These are phyloP conservation scores for Cotesia chilonis DNA, from an alignment of 1,140 invertebrate genomes.

Conservation along the genomic window DNA sequence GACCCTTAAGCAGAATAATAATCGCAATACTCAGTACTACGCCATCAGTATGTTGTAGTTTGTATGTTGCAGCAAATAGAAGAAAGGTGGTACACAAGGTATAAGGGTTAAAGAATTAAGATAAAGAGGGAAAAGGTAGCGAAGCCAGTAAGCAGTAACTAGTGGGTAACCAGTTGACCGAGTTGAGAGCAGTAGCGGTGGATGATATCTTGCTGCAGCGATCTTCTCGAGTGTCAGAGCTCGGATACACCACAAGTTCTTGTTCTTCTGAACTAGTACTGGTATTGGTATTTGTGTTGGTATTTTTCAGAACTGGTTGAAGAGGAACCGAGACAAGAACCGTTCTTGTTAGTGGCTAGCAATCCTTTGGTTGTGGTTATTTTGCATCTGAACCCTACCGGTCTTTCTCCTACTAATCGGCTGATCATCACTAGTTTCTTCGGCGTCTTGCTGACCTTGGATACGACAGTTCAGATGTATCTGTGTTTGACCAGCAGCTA, in stretches of 20 bases:
- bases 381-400: conserved; percentile 49
- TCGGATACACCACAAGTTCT: conserved; percentile 52
- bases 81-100: neutral
- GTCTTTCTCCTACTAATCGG: conserved; percentile 3
- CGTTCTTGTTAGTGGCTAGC: conserved; percentile 60
- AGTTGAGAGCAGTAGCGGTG: conserved; percentile 50
- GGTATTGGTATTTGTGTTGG: conserved; percentile 7
- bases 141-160: conserved; percentile 46
- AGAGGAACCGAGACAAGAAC: conserved; percentile 19
- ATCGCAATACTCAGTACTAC: no score
- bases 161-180: conserved; percentile 40
- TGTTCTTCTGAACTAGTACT: conserved; percentile 37
- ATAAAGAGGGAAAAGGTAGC: conserved; percentile 3
- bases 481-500: no score
- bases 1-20: no score
- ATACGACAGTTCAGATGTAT: neutral
- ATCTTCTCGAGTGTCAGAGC: conserved; percentile 59
- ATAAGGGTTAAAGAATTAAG: neutral
- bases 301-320: conserved; percentile 34
- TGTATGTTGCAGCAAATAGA: neutral
- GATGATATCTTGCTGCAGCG: conserved; percentile 55
- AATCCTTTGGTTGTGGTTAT: conserved; percentile 50
- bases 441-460: conserved; percentile 31
- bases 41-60: no score
- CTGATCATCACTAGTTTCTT: neutral